phyloP scores from a whole-genome alignment of 2,797 vertebrate species.

The Diplodus puntazzo region DNA sequence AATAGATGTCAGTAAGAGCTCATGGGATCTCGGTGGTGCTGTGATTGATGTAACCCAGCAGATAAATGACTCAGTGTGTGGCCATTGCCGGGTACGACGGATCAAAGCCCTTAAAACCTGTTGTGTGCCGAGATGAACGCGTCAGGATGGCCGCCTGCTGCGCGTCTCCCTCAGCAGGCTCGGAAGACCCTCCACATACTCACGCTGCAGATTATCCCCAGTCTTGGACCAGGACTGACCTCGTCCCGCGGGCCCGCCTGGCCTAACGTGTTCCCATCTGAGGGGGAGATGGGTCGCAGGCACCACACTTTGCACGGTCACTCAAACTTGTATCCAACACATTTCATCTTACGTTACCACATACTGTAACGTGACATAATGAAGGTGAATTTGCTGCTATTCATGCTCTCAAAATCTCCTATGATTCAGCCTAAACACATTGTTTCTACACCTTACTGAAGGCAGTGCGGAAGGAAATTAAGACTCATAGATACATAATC shows the following conservation, averaged over 20 bases:
- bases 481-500: neutral
- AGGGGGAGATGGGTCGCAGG: neutral
- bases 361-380: neutral
- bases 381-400: no score
- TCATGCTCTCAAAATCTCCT: neutral
- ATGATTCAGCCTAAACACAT: neutral
- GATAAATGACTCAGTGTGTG: constrained; percentile 34
- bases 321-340: neutral
- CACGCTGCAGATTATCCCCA: neutral
- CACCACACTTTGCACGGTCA: neutral
- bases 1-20: neutral
- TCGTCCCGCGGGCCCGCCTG: neutral
- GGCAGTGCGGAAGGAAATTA: neutral
- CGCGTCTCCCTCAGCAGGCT: neutral
- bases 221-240: neutral
- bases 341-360: no score
- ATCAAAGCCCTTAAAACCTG: constrained; percentile 23
- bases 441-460: neutral
- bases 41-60: neutral
- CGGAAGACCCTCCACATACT: neutral
- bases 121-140: neutral
- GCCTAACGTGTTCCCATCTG: neutral
- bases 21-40: neutral
- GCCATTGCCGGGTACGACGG: constrained; percentile 11
- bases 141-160: neutral